Base-by-base conservation (phyloP, 2,113 vertebrate genomes). In the Melierax canorus region DNA sequence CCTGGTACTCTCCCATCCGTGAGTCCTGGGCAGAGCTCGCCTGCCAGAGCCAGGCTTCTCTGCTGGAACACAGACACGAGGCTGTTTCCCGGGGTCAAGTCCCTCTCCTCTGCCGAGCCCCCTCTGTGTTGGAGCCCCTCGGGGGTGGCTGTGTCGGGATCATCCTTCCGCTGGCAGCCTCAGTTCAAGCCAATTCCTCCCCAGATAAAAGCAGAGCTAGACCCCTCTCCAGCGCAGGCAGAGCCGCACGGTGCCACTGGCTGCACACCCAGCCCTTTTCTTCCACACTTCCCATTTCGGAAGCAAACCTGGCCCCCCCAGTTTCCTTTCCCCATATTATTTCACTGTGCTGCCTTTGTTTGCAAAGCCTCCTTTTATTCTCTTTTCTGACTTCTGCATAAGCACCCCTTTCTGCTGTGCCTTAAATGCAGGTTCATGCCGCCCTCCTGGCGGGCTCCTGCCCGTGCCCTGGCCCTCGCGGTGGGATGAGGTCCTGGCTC, bases 391-490 rank as follows among this genome's bases (percentile, higher is more conserved):
- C 32, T 77, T 36, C 41, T 66, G 12, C 72, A 8, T 2, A 12
- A 43, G 12, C 55, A 27, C 8, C 58, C n/a, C 38, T 64, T 43
- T 45, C 45, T 6, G 10, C 59, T 29, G 22, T 50, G 22, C 59
- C 36, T 26, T 4, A 7, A 5, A 4, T 1, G 7, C 0, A 16
- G 53, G 46, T 29, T 30, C 1, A 1, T 45, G 39, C 11, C 1
- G 0, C 45, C 8, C 32, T 55, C 22, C 19, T 0, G 2, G 53
- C 12, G 10, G 26, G 51, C 14, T 34, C 14, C 68, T 29, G 63
- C 55, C 38, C 2, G 0, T 39, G 43, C 34, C 78, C 77, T 1
- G 18, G 53, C 63, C 48, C 62, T 55, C 0, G 1, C 0, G 4
- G 63, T 0, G 1, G 30, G 88, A 12, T 5, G 10, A 38, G 75